Evolutionary conservation across 2,888 invertebrate species (phyloP), one percentile per base, ranked within the genome.

Genomic region (Oscheius sp.): DNA sequence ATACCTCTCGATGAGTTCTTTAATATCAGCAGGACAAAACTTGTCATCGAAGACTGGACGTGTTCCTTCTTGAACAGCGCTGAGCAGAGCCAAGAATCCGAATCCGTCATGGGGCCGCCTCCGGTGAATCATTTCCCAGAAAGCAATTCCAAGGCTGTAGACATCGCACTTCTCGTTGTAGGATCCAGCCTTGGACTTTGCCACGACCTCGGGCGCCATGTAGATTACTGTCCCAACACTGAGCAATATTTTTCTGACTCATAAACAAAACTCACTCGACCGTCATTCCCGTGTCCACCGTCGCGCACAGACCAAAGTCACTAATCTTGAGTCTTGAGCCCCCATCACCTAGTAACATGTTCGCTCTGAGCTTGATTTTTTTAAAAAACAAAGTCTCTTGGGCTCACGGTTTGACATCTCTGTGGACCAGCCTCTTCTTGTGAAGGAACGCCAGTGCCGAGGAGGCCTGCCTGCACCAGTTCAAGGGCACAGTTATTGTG

Each of bases 371-470:
- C 21, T 21, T 21, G 21, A 21, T 21, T 21, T 21, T 21, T 21
- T 21, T 21, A 0, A 21, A 21, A 21, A 21, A 0, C 21, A 21
- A 21, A 21, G 21, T 21, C 21, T 21, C 21, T 21, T 21, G 21
- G 21, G 21, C 21, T 21, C 21, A 21, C 21, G 87, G 88, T 70
- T 91, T 91, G 47, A 91, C 88, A 84, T 91, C 91, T 53, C 91
- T 82, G 83, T 91, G 91, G 9, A 91, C 91, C 37, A 91, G 90
- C 37, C 88, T 85, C 48, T 90, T 84, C 37, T 89, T 89, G 84
- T 91, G 91, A 21, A 91, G 89, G 77, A 91, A 91, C 75, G 89
- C 88, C 5, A 91, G 87, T 2, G 91, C 91, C 1, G 85, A 85
- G 9, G 85, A 81, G 3, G 80, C 76, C 77, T 83, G 71, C 0